A percentile compares a stretch with the other conserved stretches of the same genome.
phyloP scores from a whole-genome alignment of 64 coral and sea anemone genomes.

The Actinia equina region DNA sequence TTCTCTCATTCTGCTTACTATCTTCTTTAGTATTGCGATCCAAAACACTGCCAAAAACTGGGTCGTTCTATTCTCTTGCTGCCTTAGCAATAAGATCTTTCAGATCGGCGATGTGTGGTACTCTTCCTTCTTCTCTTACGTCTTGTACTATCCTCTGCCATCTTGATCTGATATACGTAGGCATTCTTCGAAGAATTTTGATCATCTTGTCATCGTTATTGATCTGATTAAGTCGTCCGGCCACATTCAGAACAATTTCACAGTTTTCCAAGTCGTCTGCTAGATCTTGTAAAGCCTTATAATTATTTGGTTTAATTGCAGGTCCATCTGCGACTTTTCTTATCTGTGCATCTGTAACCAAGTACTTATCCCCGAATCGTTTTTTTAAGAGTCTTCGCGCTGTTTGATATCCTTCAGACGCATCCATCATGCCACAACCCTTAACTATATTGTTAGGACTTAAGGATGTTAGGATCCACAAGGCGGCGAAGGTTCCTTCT shows the following conservation, averaged over 20 bases:
- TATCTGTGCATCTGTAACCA: slow-evolving; percentile 37
- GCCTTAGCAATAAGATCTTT: background rate
- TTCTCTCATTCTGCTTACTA: background rate
- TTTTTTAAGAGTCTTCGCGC: too few species aligned
- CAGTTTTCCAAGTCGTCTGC: slow-evolving; percentile 37
- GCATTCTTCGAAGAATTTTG: background rate
- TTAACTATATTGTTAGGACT: too few species aligned
- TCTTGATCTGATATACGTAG: too few species aligned
- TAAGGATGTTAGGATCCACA: too few species aligned
- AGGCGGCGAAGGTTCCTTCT: too few species aligned
- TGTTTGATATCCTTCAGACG: too few species aligned
- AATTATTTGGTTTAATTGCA: slow-evolving; percentile 24
- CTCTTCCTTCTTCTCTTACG: background rate
- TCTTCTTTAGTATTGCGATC: background rate
- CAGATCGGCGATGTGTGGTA: slow-evolving; percentile 1
- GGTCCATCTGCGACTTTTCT: slow-evolving; percentile 26
- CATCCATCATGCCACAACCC: too few species aligned
- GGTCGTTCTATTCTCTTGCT: slow-evolving; percentile 29
- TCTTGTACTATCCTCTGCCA: background rate
- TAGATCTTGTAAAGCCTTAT: slow-evolving; percentile 15
- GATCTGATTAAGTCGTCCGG: background rate
- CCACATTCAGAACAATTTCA: slow-evolving; percentile 24
- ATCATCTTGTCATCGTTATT: background rate
- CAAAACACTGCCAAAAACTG: background rate
- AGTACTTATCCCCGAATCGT: too few species aligned